These are phyloP conservation scores for Heliothis peltigera DNA, from an alignment of 2,888 invertebrate species.

Conservation along the genomic window DNA sequence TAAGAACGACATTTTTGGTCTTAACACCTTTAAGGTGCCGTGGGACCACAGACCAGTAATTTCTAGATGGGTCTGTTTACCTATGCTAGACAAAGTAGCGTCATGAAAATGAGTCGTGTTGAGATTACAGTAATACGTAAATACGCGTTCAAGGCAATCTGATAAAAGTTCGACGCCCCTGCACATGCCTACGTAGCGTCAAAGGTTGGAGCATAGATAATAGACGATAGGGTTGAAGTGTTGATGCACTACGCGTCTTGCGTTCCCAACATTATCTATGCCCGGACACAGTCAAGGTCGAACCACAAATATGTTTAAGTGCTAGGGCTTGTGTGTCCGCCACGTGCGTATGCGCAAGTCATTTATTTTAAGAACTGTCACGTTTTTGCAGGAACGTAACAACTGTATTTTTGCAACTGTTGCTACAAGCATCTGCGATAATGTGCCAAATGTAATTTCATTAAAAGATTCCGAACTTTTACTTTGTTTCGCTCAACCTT, in stretches of 20 bases:
- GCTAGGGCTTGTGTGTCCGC: conserved; percentile 10
- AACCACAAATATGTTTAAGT: conserved; percentile 31
- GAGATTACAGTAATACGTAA: conserved; percentile 34
- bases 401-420: conserved; percentile 20
- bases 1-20: not conserved
- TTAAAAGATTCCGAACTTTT: not conserved
- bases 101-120: conserved; percentile 46
- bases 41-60: not conserved
- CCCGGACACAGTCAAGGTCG: conserved; percentile 42
- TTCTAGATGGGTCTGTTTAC: not conserved
- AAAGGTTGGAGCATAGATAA: conserved; percentile 64
- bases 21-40: too few species aligned
- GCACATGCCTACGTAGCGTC: conserved; percentile 76
- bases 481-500: conserved; percentile 3
- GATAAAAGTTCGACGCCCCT: conserved; percentile 78
- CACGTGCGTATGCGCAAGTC: conserved; percentile 43
- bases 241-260: conserved; percentile 41
- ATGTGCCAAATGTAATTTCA: conserved; percentile 30
- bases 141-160: conserved; percentile 70
- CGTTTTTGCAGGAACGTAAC: conserved; percentile 5
- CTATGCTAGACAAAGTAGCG: conserved; percentile 28
- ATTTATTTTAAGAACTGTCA: conserved; percentile 26
- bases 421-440: conserved; percentile 5
- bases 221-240: conserved; percentile 61
- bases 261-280: conserved; percentile 20